Evolutionary conservation across 2,888 invertebrate species (phyloP).

Genomic region (Cremastinae sp.): DNA sequence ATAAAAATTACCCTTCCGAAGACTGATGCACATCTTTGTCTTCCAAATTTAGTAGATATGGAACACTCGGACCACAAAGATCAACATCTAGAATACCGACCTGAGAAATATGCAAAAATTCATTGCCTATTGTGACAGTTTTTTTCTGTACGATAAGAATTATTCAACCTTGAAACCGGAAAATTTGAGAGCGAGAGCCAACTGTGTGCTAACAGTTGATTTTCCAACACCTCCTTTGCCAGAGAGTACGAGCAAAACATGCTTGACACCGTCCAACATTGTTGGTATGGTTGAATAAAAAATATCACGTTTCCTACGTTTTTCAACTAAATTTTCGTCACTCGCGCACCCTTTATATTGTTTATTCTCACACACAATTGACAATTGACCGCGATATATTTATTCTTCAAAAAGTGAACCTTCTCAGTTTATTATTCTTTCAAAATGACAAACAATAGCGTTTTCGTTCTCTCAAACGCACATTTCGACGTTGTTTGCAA

Average conservation of each 20-base stretch:
- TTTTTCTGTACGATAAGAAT: constrained; percentile 19
- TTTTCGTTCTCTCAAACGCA: too few relatives aligned
- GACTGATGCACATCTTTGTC: constrained; percentile 93
- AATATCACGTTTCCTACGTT: constrained; percentile 1
- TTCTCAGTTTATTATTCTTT: too few relatives aligned
- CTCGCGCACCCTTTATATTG: not conserved
- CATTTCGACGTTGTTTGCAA: too few relatives aligned
- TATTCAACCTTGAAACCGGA: constrained; percentile 88
- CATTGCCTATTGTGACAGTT: constrained; percentile 10
- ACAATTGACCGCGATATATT: too few relatives aligned
- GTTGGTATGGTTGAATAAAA: constrained; percentile 49
- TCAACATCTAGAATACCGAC: constrained; percentile 97
- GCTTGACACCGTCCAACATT: constrained; percentile 91
- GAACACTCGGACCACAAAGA: constrained; percentile 97
- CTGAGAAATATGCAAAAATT: constrained; percentile 81
- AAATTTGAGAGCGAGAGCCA: constrained; percentile 92
- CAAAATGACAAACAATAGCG: too few relatives aligned
- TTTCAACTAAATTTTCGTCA: too few relatives aligned
- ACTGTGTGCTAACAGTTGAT: constrained; percentile 96
- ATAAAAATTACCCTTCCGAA: constrained; percentile 90
- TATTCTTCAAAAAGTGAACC: too few relatives aligned
- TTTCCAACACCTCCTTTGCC: constrained; percentile 99
- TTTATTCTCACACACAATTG: too few relatives aligned
- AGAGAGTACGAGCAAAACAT: constrained; percentile 94
- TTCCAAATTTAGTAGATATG: constrained; percentile 93